Conservation (phyloP, 2,797 vertebrate species). For the Bothrops alternatus region DNA sequence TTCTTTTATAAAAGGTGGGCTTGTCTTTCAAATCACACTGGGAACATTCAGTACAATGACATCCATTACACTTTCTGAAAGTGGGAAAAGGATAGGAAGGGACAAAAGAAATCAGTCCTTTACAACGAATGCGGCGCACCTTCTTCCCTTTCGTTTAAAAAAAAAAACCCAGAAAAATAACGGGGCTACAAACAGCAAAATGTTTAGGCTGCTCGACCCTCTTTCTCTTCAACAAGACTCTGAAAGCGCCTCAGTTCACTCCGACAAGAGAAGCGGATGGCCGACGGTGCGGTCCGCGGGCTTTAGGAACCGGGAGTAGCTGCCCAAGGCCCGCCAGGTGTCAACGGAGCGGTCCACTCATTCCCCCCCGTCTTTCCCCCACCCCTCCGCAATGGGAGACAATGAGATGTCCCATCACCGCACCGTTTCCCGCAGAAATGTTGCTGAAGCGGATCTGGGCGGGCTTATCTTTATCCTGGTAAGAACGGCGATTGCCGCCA, state of each 20-base stretch:
- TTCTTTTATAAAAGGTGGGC: not conserved
- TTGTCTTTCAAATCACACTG: not conserved
- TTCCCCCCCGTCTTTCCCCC: not conserved
- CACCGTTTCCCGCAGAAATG: conserved; percentile 94
- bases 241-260: too few species aligned
- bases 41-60: not conserved
- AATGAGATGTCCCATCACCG: not conserved
- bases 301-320: not conserved
- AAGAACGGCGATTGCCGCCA: conserved; percentile 77
- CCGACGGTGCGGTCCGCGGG: not conserved
- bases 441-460: conserved; percentile 95
- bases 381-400: too few species aligned
- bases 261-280: not conserved
- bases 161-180: not conserved
- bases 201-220: not conserved
- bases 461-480: conserved; percentile 95
- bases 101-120: not conserved
- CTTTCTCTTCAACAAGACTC: too few species aligned
- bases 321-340: not conserved
- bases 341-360: accelerated
- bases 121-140: not conserved
- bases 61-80: not conserved
- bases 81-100: not conserved
- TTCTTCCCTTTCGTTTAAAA: not conserved
- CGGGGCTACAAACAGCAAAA: not conserved